These are phyloP conservation scores for Urocynchramus pylzowi DNA, from an alignment of 2,113 vertebrate species.

Conservation along the genomic window DNA sequence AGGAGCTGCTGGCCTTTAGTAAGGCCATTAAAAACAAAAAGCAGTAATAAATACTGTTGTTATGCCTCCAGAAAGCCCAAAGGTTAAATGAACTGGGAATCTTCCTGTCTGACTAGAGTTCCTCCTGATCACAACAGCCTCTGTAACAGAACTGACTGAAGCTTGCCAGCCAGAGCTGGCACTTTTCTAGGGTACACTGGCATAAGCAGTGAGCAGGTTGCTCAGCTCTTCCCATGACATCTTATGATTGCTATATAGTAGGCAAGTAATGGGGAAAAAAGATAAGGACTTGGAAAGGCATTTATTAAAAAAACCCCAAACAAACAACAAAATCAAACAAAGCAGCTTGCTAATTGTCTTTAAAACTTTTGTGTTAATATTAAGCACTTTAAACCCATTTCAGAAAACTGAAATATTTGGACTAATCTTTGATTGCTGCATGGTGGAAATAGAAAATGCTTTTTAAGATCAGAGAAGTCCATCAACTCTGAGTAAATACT, in stretches of 20 bases:
- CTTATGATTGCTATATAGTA: not conserved
- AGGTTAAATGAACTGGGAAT: not conserved
- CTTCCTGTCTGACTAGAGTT: not conserved
- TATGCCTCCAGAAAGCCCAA: not conserved
- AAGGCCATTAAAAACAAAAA: conserved; percentile 1
- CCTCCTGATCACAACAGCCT: not conserved
- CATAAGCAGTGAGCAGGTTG: not conserved
- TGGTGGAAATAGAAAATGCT: not conserved
- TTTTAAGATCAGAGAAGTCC: not conserved
- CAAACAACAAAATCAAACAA: not conserved
- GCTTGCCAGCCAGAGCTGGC: not conserved
- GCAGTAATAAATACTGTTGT: conserved; percentile 5
- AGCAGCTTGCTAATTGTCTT: not conserved
- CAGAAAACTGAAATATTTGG: not conserved
- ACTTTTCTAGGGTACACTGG: not conserved
- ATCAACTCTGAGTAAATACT: not conserved
- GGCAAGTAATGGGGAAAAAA: not conserved
- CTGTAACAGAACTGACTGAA: not conserved
- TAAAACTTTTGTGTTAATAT: not conserved
- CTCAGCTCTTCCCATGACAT: not conserved
- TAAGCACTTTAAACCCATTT: not conserved
- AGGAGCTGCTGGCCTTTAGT: conserved; percentile 3
- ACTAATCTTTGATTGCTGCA: not conserved
- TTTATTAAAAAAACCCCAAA: not conserved
- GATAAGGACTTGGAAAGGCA: not conserved